Base-by-base conservation (phyloP, 2,888 invertebrate species). In the Junonia oenone region DNA sequence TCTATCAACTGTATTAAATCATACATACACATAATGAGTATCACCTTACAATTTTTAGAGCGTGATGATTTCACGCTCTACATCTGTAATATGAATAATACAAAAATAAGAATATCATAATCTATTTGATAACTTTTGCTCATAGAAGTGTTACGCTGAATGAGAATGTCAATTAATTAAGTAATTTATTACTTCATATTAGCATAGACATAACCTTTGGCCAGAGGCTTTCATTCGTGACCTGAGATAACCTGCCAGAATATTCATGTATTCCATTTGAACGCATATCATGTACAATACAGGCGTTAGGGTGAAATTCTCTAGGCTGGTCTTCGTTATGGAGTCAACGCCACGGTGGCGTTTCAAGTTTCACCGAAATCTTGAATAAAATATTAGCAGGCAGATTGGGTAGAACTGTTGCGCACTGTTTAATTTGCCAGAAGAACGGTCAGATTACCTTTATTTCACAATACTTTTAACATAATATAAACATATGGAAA, bases 341-440 rank as follows among this genome's bases (percentile, higher is more conserved):
- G 15, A 40, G 38, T 19, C 43, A 3, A 0, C n/a, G 26, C 13
- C 4, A 40, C 13, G 19, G 11, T 19, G 11, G 19, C 3, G n/a
- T 40, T 15, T 37, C 22, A 19, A 40, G 22, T 40, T 19, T 15
- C n/a, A 6, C 22, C 11, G 5, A 40, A 37, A 15, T 6, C 9
- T 19, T 40, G 40, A 40, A 43, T 43, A 43, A 43, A 26, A 43
- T 22, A 43, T 43, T 26, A 43, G 26, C 22, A 43, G 43, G 22
- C 43, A 43, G 43, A 43, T 26, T 43, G 22, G 43, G 26, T 43
- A 14, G 35, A 13, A 19, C n/a, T 13, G 26, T 26, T 13, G 8
- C 5, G 17, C 17, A 9, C 13, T 48, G 6, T 35, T 8, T 19
- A 13, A 19, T 35, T 47, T 22, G 4, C 22, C 35, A 48, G 13